phyloP scores from a whole-genome alignment of 2,888 invertebrate species.

The Drosophila birchii region DNA sequence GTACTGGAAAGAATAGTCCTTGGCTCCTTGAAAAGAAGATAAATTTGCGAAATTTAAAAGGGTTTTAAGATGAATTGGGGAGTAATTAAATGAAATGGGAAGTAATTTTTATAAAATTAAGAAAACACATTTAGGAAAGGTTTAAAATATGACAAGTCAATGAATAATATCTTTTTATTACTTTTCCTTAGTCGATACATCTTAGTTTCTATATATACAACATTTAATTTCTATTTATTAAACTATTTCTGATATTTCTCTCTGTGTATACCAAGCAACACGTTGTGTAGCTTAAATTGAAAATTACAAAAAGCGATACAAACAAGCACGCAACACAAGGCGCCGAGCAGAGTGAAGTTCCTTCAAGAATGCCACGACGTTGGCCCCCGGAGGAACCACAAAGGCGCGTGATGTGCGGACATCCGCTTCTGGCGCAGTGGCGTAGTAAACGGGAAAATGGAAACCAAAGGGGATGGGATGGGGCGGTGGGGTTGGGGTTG shows the following conservation, averaged over 20 bases:
- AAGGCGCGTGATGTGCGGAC: conserved; percentile 44
- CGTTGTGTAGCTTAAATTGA: conserved; percentile 74
- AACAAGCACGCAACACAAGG: conserved; percentile 51
- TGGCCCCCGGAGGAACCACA: conserved; percentile 33
- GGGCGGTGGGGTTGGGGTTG: neutral
- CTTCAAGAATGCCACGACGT: conserved; percentile 34
- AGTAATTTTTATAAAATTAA: neutral
- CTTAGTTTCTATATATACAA: no score
- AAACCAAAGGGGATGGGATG: neutral
- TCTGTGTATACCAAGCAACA: conserved; percentile 61
- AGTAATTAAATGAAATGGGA: neutral
- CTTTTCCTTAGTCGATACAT: no score
- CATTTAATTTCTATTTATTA: no score
- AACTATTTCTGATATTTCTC: neutral
- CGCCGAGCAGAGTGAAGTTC: conserved; percentile 13
- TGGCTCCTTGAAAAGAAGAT: neutral
- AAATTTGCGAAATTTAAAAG: neutral
- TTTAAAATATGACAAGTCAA: no score
- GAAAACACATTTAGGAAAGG: no score
- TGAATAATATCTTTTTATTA: no score
- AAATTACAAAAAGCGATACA: conserved; percentile 66
- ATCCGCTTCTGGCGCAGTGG: conserved; percentile 24
- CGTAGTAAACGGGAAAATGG: neutral
- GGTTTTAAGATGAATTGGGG: neutral
- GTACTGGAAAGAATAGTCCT: neutral